Base-by-base conservation (phyloP, 2,797 vertebrate species). In the Xenopus petersii region DNA sequence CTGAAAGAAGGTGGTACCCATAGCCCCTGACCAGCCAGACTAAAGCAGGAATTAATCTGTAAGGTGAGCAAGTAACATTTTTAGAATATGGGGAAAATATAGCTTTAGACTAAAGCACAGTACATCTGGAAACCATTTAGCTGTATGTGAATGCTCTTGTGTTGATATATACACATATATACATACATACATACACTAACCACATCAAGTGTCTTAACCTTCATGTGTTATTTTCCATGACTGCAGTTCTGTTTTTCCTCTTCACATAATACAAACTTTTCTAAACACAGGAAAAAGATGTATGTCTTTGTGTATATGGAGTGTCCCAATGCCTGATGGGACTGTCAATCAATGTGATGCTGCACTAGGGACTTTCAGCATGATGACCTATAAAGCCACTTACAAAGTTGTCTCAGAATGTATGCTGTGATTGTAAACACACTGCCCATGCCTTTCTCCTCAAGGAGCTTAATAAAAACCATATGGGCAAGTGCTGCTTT, bases 391-490 rank as follows among this genome's bases (percentile, higher is more conserved):
- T 75, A 54, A 64, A 75, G 36, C 12, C 47, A 70, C 67, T 55
- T 33, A 61, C 54, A 67, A 61, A 42, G 58, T 72, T 68, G 68
- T 63, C 67, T 64, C 42, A 71, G 24, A 54, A 67, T 17, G 24
- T 47, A 73, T n/a, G 12, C 17, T 55, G 58, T 72, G 64, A 72
- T 48, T 63, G 17, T 30, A 77, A 62, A 54, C 16, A 55, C 30
- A 26, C 49, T 49, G 30, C 5, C 17, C 64, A 10, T 16, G 17
- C 58, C 36, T 48, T 7, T 36, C 60, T 10, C 13, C 49, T 70
- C 42, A n/a, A 58, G 64, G 30, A 55, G 12, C 33, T 58, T 76
- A 26, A 76, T 71, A 71, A 71, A 66, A 71, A 42, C 36, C 36
- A 42, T 42, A 42, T 42, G 36, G 36, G 36, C 36, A 42, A 42